Evolutionary conservation across 2,888 invertebrate genomes (phyloP), one percentile per base, ranked within the genome.

Genomic region (Tortricodes alternella): DNA sequence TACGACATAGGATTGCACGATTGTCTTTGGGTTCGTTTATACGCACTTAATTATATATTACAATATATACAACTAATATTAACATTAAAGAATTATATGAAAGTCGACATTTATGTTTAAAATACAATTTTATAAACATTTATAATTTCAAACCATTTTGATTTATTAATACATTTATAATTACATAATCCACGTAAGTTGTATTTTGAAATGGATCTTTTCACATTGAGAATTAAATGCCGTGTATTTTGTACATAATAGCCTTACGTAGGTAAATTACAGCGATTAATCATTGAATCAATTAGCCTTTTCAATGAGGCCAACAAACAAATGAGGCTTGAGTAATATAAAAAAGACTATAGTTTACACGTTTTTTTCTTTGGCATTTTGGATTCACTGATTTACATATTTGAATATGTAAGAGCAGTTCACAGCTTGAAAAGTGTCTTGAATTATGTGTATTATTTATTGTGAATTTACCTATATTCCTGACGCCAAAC

Each of bases 1-100:
- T 73, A 82, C 71, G 75, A 82, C 67, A 75, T 68, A 81, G 74
- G 85, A 90, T 90, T 90, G 89, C 89, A 90, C 89, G 69, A 79
- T 76, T 73, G 76, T 89, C 87, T 89, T 90, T 89, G 89, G 88
- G 68, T 74, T 80, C 73, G 78, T 85, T 81, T 59, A 55, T 37
- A 62, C 16, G 35, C 34, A 46, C 56, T 53, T 57, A 58, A 34
- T 43, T 41, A 61, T 61, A 56, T 57, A 6, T 43, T 60, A 60
- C 59, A 65, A 34, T 64, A 62, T 65, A 55, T 66, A 73, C 67
- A 70, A 48, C 46, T 41, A 61, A 44, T 38, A 56, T 50, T 35
- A 61, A 50, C 37, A 37, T 55, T 29, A 43, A 44, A 23, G 24
- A 55, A 55, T 46, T 48, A 41, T 27, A 35, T 53, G 48, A 50